Evolutionary conservation across 2,797 vertebrate species (phyloP).

Genomic region (Argyrosomus regius): DNA sequence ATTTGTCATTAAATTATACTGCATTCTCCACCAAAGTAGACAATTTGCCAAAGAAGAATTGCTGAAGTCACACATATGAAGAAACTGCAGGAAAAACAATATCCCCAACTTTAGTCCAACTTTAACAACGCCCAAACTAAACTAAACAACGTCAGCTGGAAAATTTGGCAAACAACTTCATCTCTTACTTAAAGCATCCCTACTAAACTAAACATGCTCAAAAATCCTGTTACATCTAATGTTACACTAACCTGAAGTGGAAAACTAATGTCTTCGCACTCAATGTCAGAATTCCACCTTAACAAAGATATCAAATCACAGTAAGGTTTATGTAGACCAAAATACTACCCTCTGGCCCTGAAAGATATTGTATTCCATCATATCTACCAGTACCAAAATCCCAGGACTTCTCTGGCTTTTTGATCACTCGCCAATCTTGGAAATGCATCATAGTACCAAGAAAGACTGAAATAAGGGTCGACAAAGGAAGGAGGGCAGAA

Average conservation of each 20-base stretch:
- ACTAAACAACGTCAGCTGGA: neutral
- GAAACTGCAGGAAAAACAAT: neutral
- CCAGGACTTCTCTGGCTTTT: conserved; percentile 20
- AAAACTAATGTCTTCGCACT: neutral
- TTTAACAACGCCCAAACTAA: neutral
- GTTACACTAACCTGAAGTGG: neutral
- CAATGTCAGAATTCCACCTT: too few species aligned
- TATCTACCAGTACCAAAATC: neutral
- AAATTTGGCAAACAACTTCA: neutral
- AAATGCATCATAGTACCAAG: conserved; percentile 29
- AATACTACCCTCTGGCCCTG: neutral
- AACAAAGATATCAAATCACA: neutral
- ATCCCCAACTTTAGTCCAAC: neutral
- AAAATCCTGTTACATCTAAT: neutral
- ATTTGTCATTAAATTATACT: conserved; percentile 8
- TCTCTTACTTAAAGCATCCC: neutral
- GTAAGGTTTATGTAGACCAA: neutral
- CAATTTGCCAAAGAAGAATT: neutral
- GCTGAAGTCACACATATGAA: neutral
- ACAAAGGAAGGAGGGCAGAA: conserved; percentile 4
- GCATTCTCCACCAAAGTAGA: neutral
- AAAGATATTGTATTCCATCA: neutral
- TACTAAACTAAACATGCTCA: neutral
- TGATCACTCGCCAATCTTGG: conserved; percentile 39
- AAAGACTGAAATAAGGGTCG: conserved; percentile 25